Evolutionary conservation across 2,113 vertebrate genomes (phyloP), one percentile per base, ranked within the genome.

Genomic region (Silurus meridionalis): DNA sequence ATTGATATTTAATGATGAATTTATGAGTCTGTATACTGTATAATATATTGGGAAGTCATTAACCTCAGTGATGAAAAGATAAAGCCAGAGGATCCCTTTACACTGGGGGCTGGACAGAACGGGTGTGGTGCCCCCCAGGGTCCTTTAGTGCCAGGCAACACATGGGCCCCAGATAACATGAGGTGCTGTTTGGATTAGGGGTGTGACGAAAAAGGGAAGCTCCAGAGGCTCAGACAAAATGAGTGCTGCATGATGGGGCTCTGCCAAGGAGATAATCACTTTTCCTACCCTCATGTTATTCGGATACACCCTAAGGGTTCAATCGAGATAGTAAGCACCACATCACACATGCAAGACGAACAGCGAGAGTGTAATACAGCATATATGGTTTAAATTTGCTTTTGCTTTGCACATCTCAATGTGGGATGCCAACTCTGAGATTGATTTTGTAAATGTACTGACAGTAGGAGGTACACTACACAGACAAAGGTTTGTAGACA

Each of bases 131-230:
- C 21, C 67, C 80, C 66, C 84, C 48, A 80, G 80, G 78, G 86
- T 74, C 79, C 80, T 57, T 23, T 61, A 50, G 82, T 87, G 81
- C 88, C 88, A 88, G 84, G 86, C 88, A 88, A 85, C 86, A 46
- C 79, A 84, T 28, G 58, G 83, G 79, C n/a, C 84, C 75, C 89
- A 83, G 90, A 90, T 89, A 89, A 90, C 72, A 88, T 69, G 71
- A 60, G 55, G 84, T 80, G 67, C 50, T 86, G 84, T 87, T 86
- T 83, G 52, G 72, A 87, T 86, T 86, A 86, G 72, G 80, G 66
- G 66, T 82, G 85, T 71, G 79, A 71, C 23, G 19, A 84, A 48
- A 48, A 19, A 67, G 84, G 63, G 79, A 85, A 48, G 57, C 86
- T 87, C 66, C 84, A 69, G 86, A 87, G 81, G 82, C 79, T 28